A percentile compares a stretch with the other conserved stretches of the same genome.
Conservation (phyloP, 2,113 vertebrate genomes). For the Balaenoptera acutorostrata region DNA sequence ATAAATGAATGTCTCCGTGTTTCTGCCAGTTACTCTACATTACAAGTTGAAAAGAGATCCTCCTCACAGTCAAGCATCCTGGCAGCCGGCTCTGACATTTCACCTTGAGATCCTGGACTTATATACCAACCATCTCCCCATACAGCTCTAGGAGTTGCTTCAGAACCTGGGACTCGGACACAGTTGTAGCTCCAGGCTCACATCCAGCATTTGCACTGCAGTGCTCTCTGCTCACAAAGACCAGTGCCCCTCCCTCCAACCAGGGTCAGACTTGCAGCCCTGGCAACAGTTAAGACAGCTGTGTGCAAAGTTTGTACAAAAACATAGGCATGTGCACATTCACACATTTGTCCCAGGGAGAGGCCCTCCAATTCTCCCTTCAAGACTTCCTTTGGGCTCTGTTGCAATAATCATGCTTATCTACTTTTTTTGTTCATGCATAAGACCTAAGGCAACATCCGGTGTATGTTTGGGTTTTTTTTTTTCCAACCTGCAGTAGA, state of each 20-base stretch:
- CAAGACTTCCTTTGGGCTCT: background rate
- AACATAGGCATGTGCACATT: accelerated
- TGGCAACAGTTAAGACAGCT: too few relatives aligned
- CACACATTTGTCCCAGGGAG: background rate
- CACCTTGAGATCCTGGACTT: background rate
- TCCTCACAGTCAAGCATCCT: background rate
- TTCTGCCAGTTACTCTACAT: background rate
- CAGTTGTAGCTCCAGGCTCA: background rate
- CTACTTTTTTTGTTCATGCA: background rate
- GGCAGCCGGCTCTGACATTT: background rate
- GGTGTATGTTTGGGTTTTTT: background rate
- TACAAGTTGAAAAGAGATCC: background rate
- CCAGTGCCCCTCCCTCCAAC: too few relatives aligned
- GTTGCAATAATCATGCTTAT: background rate
- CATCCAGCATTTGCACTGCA: too few relatives aligned
- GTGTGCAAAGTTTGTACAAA: background rate
- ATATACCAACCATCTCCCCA: background rate
- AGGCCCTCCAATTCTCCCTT: background rate
- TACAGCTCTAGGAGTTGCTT: background rate
- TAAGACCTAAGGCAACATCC: background rate
- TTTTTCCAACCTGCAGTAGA: background rate
- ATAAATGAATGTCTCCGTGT: background rate
- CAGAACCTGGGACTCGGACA: background rate
- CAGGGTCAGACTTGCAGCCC: background rate
- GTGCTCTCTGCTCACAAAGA: background rate